These are phyloP conservation scores for Loris lydekkerianus DNA, from an alignment of 2,797 vertebrate species.

Conservation along the genomic window DNA sequence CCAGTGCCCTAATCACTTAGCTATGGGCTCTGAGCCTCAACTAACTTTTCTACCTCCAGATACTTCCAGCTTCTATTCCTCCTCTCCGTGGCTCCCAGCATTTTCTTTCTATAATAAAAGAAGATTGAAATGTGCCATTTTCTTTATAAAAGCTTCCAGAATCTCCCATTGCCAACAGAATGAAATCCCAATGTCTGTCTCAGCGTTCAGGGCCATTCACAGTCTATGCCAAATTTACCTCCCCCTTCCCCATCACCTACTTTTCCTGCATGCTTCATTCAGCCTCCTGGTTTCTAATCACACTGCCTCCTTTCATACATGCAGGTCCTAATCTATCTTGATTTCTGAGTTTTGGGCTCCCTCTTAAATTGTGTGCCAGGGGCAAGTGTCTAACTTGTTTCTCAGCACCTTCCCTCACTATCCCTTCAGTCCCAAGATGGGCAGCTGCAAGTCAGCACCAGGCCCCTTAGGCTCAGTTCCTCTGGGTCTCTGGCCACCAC, in stretches of 20 bases:
- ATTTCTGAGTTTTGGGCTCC: background rate
- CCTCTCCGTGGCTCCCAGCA: background rate
- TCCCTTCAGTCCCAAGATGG: background rate
- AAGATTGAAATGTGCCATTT: conserved; percentile 21
- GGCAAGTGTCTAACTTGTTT: background rate
- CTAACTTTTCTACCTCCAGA: background rate
- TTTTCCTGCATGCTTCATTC: rapidly evolving
- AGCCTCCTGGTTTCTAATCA: background rate
- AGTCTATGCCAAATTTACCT: no score
- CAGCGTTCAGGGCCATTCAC: background rate
- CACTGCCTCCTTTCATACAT: background rate
- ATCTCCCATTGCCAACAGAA: background rate
- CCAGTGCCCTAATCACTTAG: no score
- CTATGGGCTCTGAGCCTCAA: background rate
- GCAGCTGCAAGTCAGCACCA: background rate
- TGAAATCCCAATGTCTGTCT: background rate
- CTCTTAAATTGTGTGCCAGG: background rate
- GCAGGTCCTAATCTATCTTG: background rate
- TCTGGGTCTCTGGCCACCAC: background rate
- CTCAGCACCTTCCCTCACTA: background rate
- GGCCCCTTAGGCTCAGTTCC: background rate
- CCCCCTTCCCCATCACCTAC: no score
- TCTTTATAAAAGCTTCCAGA: conserved; percentile 41
- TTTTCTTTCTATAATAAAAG: conserved; percentile 52
- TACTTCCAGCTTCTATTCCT: background rate